Evolutionary conservation across 1,140 invertebrate species (phyloP).

Genomic region (Hydropsyche tenuis): DNA sequence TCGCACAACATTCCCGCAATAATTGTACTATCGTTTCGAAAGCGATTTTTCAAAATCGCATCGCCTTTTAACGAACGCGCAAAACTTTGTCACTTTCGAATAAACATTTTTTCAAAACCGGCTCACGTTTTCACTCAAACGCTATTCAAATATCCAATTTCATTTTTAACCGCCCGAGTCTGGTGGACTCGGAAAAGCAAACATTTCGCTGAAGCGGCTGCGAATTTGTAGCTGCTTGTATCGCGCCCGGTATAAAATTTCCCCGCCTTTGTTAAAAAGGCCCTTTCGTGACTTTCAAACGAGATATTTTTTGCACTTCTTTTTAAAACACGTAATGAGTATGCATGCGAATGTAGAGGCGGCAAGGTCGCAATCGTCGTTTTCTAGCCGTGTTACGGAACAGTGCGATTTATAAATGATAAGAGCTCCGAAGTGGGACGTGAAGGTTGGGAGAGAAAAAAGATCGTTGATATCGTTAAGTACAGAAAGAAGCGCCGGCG

Average conservation of each 20-base stretch:
- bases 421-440: background rate
- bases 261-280: too few species aligned
- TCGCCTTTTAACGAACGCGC: background rate
- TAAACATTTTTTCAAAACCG: background rate
- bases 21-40: too few species aligned
- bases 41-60: too few species aligned
- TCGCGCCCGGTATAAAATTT: too few species aligned
- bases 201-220: too few species aligned
- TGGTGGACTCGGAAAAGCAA: background rate
- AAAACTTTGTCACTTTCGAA: background rate
- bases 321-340: too few species aligned
- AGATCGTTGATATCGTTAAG: constrained; percentile 12
- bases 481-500: constrained; percentile 4
- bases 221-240: too few species aligned
- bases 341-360: too few species aligned
- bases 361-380: too few species aligned
- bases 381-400: background rate
- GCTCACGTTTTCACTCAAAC: constrained; percentile 16
- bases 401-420: constrained; percentile 15
- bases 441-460: background rate
- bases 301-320: too few species aligned
- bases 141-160: constrained; percentile 27
- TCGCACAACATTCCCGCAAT: too few species aligned
- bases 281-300: too few species aligned
- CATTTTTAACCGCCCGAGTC: background rate